A percentile compares a stretch with the other conserved stretches of the same genome.
Conservation (phyloP, 2,797 vertebrate species). For the Acipenser transmontanus region DNA sequence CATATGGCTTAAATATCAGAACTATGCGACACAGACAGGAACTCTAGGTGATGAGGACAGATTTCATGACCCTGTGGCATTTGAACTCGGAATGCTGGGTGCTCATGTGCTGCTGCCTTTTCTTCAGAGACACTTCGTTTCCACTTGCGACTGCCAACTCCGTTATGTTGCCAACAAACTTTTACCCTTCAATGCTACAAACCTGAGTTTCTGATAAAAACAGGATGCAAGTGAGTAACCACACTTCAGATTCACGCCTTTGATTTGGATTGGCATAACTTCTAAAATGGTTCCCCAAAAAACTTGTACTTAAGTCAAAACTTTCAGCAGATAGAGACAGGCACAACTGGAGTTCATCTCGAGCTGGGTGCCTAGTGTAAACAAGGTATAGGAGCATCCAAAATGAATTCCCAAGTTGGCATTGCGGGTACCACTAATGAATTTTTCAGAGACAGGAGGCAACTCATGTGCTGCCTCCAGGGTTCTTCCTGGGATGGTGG, state of each 20-base stretch:
- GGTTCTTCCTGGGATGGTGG: no score
- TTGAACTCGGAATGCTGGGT: conserved; percentile 19
- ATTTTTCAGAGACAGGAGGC: no score
- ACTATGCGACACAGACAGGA: conserved; percentile 32
- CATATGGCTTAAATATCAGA: conserved; percentile 75
- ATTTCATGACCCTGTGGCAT: conserved; percentile 30
- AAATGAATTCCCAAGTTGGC: not conserved
- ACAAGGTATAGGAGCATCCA: not conserved
- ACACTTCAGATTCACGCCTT: no score
- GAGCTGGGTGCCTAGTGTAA: not conserved
- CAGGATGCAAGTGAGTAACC: no score
- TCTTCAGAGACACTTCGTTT: conserved; percentile 28
- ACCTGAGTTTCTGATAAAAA: not conserved
- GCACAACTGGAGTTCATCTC: not conserved
- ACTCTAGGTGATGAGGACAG: conserved; percentile 35
- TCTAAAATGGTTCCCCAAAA: no score
- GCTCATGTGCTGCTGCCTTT: conserved; percentile 27
- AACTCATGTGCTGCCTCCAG: no score
- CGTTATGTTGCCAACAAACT: no score
- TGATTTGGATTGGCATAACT: no score
- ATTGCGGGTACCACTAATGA: not conserved
- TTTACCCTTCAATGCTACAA: not conserved
- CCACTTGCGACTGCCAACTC: not conserved
- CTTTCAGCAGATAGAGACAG: not conserved
- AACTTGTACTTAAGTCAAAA: no score